Base-by-base conservation (phyloP, 92 coral and sea anemone genomes). In the Actinernus sp. region DNA sequence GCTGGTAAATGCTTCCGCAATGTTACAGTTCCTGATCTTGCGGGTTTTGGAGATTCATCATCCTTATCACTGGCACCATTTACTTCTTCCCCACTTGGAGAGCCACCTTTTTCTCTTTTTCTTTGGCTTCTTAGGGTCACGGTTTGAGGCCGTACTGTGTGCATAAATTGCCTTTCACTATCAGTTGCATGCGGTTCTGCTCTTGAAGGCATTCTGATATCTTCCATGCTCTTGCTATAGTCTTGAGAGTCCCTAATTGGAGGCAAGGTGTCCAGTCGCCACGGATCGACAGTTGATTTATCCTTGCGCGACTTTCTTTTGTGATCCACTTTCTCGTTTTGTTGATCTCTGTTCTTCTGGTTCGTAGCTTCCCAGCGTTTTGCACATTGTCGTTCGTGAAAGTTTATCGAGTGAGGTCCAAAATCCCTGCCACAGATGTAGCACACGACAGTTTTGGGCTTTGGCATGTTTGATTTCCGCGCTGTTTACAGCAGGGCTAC, bases 381-480 rank as follows among this genome's bases (percentile, higher is more conserved):
- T 2, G 96, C 96, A 19, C 96, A 90, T 44, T 90, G 96, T 47
- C 92, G 84, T 40, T 90, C 96, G 58, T 90, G 96, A 31, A 76
- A 67, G 20, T 55, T 79, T 16, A 90, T 85, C 30, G 96, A 85
- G 65, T 90, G 92, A 36, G 96, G 58, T 39, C 92, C 88, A 43
- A 90, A 90, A 33, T 90, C 96, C 47, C 92, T 49, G 9, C 96
- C 96, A 50, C 96, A 90, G 54, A 90, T 90, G 23, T 90, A 90
- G 38, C 96, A 90, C 53, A 90, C 39, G 18, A 90, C 89, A 29
- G 96, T 90, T 23, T 75, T 68, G 4, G 96, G 96, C 46, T 85
- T 90, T 26, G 96, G 96, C 96, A 90, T 89, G 46, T 7, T 63
- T 23, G 41, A 14, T 6, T 44, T 43, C 30, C 25, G 25, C 17